Evolutionary conservation across 2,797 vertebrate species (phyloP), one percentile per base, ranked within the genome.

Genomic region (Lutjanus argentimaculatus): DNA sequence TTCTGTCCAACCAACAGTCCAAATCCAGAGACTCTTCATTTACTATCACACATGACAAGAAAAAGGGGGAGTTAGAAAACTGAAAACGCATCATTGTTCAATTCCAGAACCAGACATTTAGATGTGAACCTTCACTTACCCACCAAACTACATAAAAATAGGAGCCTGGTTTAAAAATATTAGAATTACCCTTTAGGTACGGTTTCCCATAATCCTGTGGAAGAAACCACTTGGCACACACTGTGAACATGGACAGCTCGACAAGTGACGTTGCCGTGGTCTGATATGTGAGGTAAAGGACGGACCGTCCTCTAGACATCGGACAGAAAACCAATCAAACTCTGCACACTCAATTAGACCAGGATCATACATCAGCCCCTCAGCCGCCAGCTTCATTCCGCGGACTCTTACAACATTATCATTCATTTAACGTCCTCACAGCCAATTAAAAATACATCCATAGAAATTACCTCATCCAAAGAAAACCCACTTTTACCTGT

Each of bases 281-380:
- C 45, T 72, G 59, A 67, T 51, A 13, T 42, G 74, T 17, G 77
- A 84, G 64, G 68, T 66, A 72, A 83, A 91, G 89, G 91, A 85
- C 85, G 6, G 9, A 11, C 59, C 14, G 89, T 93, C 91, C 92
- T 93, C 89, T 9, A 88, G 85, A 89, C 88, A 77, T 68, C 17
- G 52, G 76, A 88, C 70, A 61, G 83, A 84, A 93, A 89, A 84
- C 88, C 85, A 93, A 93, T 93, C 92, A 92, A 89, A 92, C 79
- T 72, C 71, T 53, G 69, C 85, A 86, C 90, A 89, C 85, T 92
- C 89, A 91, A 93, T 94, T 93, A 95, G 89, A 82, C 70, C 80
- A 7, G 85, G 88, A 89, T 91, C 91, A 90, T 87, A 88, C 84
- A 92, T 91, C 89, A 92, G 83, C 62, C 73, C 79, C 76, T 80